Evolutionary conservation across 2,113 vertebrate genomes (phyloP).

Genomic region (Centrocercus urophasianus): DNA sequence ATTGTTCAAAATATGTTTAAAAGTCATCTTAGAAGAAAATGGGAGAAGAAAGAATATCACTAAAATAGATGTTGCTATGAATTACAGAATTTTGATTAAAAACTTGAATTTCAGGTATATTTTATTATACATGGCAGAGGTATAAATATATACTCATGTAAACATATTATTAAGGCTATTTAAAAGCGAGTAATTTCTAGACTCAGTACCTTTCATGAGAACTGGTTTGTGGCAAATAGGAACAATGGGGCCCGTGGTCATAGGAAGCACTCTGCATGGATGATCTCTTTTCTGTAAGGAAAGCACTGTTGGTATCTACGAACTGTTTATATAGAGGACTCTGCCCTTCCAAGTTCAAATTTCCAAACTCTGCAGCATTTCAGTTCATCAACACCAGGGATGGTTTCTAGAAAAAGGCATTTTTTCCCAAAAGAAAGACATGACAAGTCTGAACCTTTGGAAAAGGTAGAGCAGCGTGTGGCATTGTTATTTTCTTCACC

Average conservation of each 20-base stretch:
- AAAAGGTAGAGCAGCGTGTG: not conserved
- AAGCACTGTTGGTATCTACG: not conserved
- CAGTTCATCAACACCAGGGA: not conserved
- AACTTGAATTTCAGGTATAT: not conserved
- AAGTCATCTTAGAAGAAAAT: not conserved
- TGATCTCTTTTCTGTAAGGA: not conserved
- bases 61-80: not conserved
- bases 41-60: not conserved
- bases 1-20: not conserved
- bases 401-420: not conserved
- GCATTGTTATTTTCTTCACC: not conserved
- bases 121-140: not conserved
- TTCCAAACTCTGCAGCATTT: not conserved
- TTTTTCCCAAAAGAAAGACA: not conserved
- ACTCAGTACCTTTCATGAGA: not conserved
- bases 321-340: not conserved
- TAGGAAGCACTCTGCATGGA: not conserved
- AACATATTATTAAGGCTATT: not conserved
- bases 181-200: not conserved
- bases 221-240: not conserved
- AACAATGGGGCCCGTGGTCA: not conserved
- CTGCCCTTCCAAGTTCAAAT: not conserved
- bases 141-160: not conserved
- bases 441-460: accelerated
- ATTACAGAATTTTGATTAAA: not conserved